Conservation (phyloP, 2,113 vertebrate genomes). For the Nipponia nippon region DNA sequence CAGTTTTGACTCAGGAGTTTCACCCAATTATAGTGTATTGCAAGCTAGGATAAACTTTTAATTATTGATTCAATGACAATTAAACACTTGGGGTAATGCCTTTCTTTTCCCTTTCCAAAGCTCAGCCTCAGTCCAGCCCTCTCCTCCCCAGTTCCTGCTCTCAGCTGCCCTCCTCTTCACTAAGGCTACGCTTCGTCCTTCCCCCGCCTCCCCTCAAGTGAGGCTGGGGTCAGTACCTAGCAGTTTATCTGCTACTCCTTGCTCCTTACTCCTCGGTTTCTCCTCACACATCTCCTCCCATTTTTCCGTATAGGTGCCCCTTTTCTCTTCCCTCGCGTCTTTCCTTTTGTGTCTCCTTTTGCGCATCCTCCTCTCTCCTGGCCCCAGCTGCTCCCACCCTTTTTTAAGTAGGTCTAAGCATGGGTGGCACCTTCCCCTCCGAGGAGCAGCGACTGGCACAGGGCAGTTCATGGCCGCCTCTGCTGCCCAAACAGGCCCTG, state of each 20-base stretch:
- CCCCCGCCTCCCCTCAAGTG: accelerated
- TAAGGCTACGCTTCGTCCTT: neutral
- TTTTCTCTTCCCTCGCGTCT: neutral
- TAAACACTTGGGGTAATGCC: neutral
- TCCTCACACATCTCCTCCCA: accelerated
- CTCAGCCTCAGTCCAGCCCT: neutral
- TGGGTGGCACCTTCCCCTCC: neutral
- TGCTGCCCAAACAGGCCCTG: neutral
- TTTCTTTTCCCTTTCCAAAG: neutral
- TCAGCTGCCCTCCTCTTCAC: neutral
- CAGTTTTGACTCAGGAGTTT: neutral
- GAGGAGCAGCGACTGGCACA: neutral
- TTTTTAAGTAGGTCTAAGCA: neutral
- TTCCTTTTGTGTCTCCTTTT: neutral
- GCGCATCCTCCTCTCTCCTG: neutral
- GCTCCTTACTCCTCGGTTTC: neutral
- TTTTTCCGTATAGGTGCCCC: neutral
- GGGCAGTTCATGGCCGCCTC: neutral
- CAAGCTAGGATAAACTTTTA: neutral
- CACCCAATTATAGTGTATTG: neutral
- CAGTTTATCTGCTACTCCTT: neutral
- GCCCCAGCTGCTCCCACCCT: neutral
- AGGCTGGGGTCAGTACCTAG: neutral
- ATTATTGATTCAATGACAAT: neutral
- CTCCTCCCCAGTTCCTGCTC: neutral